These are phyloP conservation scores for Gymnosoma rotundatum DNA, from an alignment of 2,888 invertebrate species.

Conservation along the genomic window DNA sequence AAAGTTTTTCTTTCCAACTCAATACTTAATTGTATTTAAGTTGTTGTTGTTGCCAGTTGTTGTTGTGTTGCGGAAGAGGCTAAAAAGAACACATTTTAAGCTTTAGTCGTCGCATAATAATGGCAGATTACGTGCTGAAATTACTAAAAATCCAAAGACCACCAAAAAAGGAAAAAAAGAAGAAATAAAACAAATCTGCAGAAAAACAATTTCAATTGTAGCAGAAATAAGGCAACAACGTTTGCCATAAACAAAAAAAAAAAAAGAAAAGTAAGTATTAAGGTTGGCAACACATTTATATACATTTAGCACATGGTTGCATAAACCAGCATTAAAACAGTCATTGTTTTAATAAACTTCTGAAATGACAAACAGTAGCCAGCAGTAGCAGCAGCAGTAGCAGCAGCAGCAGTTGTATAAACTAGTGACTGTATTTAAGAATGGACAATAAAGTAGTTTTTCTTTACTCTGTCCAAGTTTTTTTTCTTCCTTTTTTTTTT, in stretches of 20 bases:
- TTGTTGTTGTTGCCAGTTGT: constrained; percentile 11
- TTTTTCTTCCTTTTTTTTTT: neutral
- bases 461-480: constrained; percentile 5
- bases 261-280: neutral
- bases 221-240: constrained; percentile 42
- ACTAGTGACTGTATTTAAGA: constrained; percentile 32
- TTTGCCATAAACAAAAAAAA: constrained; percentile 13
- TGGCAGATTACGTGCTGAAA: constrained; percentile 79
- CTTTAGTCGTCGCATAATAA: constrained; percentile 72
- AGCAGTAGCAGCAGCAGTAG: neutral
- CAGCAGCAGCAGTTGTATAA: constrained; percentile 37
- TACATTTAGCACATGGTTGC: constrained; percentile 49
- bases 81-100: constrained; percentile 67
- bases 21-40: constrained; percentile 44
- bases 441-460: constrained; percentile 45
- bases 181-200: constrained; percentile 22
- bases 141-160: constrained; percentile 75
- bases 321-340: constrained; percentile 59
- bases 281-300: constrained; percentile 39
- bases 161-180: no score
- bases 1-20: constrained; percentile 34
- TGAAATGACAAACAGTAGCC: constrained; percentile 29
- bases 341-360: constrained; percentile 69
- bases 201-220: constrained; percentile 76
- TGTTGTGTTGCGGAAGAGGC: constrained; percentile 32